phyloP scores from a whole-genome alignment of 2,888 invertebrate species.

The Anoplius nigerrimus region DNA sequence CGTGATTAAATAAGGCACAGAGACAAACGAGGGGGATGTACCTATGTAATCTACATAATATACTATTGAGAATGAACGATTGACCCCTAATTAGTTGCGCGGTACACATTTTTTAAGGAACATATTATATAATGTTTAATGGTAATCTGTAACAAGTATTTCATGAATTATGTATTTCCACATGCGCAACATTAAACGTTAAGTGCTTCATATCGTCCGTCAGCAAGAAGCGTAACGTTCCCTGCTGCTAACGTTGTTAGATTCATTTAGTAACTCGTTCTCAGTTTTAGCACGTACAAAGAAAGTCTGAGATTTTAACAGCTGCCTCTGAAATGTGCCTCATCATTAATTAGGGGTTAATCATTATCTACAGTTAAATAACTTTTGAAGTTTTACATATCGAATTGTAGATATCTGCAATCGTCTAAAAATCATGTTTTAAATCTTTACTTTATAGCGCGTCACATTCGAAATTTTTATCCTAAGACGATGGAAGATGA shows the following conservation, averaged over 20 bases:
- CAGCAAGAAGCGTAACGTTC: too few species aligned
- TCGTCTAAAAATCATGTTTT: conserved; percentile 45
- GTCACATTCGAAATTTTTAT: conserved; percentile 24
- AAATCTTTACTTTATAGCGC: conserved; percentile 25
- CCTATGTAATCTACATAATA: conserved; percentile 42
- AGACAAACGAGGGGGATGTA: conserved; percentile 44
- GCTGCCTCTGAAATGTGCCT: too few species aligned
- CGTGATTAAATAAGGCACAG: conserved; percentile 48
- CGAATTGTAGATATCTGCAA: conserved; percentile 58
- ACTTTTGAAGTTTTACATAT: conserved; percentile 65
- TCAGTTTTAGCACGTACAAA: too few species aligned
- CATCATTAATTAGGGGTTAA: conserved; percentile 37
- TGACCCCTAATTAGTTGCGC: conserved; percentile 39
- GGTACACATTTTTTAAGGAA: not conserved
- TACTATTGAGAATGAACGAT: conserved; percentile 34
- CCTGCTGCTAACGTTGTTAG: too few species aligned
- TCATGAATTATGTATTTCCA: too few species aligned
- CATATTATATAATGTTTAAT: too few species aligned
- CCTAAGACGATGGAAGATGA: conserved; percentile 27
- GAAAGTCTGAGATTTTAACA: too few species aligned
- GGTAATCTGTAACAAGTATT: too few species aligned
- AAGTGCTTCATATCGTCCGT: too few species aligned
- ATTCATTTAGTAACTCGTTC: too few species aligned
- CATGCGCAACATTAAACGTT: too few species aligned
- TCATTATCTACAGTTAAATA: conserved; percentile 47